These are phyloP conservation scores for Butastur rufipennis DNA, from an alignment of 2,113 vertebrate species.

Conservation along the genomic window DNA sequence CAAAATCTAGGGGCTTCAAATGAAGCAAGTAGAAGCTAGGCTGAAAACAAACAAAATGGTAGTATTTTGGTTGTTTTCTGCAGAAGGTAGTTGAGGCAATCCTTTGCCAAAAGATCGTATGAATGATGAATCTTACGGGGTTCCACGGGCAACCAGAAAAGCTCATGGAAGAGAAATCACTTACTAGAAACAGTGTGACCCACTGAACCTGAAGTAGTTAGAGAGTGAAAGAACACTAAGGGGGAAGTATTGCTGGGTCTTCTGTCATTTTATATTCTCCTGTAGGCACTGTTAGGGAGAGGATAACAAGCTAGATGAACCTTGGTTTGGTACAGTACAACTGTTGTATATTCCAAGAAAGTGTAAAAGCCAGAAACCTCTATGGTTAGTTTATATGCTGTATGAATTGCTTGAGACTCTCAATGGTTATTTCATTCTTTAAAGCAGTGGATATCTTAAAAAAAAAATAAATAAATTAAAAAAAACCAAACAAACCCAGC, in stretches of 20 bases:
- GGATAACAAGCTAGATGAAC: background rate
- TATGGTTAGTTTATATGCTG: background rate
- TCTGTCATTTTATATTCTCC: background rate
- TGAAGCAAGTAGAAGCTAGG: background rate
- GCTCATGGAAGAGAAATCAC: background rate
- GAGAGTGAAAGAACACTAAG: background rate
- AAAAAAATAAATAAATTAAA: background rate
- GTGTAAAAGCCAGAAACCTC: background rate
- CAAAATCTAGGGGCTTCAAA: background rate
- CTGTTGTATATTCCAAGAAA: background rate
- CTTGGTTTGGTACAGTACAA: background rate
- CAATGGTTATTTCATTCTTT: background rate
- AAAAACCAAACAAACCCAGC: background rate
- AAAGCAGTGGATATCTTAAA: background rate
- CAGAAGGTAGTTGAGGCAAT: background rate
- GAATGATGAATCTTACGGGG: rapidly evolving
- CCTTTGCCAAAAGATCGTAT: background rate
- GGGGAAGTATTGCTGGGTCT: background rate
- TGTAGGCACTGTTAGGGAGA: background rate
- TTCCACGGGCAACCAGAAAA: background rate
- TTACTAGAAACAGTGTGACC: background rate
- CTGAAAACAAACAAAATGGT: background rate
- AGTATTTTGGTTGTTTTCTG: background rate
- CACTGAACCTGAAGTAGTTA: background rate
- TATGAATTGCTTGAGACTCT: background rate